Evolutionary conservation across 2,797 vertebrate genomes (phyloP), one percentile per base, ranked within the genome.

Genomic region (Acanthurus lineatus): DNA sequence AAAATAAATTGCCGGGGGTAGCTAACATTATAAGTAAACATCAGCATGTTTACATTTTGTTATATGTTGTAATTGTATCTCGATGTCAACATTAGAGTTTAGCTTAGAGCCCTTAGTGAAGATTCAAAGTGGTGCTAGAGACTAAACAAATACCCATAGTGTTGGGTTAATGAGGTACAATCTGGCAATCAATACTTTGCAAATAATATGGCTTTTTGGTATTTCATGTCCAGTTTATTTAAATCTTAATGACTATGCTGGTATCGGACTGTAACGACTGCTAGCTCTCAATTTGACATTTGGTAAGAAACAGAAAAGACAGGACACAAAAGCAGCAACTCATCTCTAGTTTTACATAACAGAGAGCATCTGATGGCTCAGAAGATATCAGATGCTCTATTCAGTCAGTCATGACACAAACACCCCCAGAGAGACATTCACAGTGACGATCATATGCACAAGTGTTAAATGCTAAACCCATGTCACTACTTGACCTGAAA

Each of bases 401-500:
- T 81, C 53, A 76, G 69, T 69, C 71, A 79, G 60, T 76, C 64
- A 61, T 69, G 60, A 76, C 45, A 79, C 57, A 68, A 69, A 77
- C 49, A 79, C 14, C 48, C 59, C 40, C 61, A 79, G 66, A 76
- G 78, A 88, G 40, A 76, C 67, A 60, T 28, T 42, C 49, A 72
- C 59, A 20, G 35, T 63, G 48, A 87, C 60, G 69, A 84, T 76
- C 80, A 82, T 54, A 70, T 35, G 73, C 81, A 81, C 67, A 75
- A 79, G 63, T 76, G 81, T 81, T 79, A 85, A 80, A 84, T 71
- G 66, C 61, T 69, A 73, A 81, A 71, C 71, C 58, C 54, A 60
- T 83, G 76, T 83, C 81, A 88, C 72, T 40, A 71, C 77, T 83
- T 83, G 81, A 57, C 84, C 86, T 81, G 73, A 83, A 90, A 91